Conservation (phyloP, 2,888 invertebrate species). For the Anoncus sp. region DNA sequence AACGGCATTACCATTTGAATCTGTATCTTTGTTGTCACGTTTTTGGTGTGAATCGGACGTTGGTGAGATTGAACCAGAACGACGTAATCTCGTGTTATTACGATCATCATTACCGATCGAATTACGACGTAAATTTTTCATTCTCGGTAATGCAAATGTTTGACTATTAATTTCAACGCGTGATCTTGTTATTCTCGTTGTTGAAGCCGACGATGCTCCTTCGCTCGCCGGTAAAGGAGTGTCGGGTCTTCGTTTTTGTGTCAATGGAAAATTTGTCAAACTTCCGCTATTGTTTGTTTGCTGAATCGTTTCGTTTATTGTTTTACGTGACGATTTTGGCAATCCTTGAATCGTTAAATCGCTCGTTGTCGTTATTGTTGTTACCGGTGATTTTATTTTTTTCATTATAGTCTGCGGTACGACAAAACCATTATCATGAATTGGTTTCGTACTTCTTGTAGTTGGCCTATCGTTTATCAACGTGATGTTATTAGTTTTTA, state of each 20-base stretch:
- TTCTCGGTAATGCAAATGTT: constrained; percentile 27
- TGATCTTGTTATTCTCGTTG: constrained; percentile 63
- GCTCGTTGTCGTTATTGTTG: constrained; percentile 23
- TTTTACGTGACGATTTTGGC: constrained; percentile 41
- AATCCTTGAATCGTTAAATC: constrained; percentile 9
- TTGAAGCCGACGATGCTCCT: too few relatives aligned
- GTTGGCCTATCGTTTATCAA: constrained; percentile 64
- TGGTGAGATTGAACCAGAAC: constrained; percentile 14
- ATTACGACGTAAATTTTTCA: constrained; percentile 36
- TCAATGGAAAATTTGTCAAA: constrained; percentile 47
- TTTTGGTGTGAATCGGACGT: constrained; percentile 19
- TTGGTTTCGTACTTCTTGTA: constrained; percentile 68
- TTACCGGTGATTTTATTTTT: constrained; percentile 61
- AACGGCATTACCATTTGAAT: constrained; percentile 71
- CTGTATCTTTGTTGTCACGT: constrained; percentile 56
- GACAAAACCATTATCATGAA: constrained; percentile 73
- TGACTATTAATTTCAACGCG: constrained; percentile 40
- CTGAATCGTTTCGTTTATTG: constrained; percentile 25
- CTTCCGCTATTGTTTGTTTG: constrained; percentile 44
- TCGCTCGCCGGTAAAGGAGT: constrained; percentile 74
- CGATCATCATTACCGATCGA: constrained; percentile 40
- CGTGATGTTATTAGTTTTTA: constrained; percentile 1
- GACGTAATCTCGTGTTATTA: neutral
- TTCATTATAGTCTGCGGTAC: constrained; percentile 56
- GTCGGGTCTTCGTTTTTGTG: constrained; percentile 73